Percentiles rank a stretch among this genome's conserved stretches.
Evolutionary conservation across 2,888 invertebrate genomes (phyloP).

Genomic region (Cosmia trapezina): DNA sequence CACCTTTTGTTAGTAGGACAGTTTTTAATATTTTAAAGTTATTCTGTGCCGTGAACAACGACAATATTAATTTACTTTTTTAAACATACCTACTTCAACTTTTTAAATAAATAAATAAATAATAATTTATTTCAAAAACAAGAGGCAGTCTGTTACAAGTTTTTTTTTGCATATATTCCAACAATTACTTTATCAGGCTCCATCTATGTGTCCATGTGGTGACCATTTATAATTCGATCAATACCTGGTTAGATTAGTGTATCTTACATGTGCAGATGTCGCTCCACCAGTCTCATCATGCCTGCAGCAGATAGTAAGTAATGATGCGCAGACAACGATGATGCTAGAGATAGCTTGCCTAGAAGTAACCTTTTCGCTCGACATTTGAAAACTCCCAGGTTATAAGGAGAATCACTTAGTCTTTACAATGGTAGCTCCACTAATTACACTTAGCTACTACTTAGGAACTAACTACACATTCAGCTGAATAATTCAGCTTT

Average conservation of each 20-base stretch:
- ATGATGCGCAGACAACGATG: background rate
- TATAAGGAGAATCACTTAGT: background rate
- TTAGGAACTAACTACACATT: too few relatives aligned
- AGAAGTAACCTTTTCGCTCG: background rate
- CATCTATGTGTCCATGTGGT: background rate
- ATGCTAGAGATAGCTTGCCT: background rate
- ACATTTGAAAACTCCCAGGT: background rate
- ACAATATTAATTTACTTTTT: background rate
- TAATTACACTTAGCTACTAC: too few relatives aligned
- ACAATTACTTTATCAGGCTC: background rate
- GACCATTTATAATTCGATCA: background rate
- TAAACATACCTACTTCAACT: background rate
- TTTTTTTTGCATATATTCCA: background rate
- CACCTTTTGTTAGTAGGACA: background rate
- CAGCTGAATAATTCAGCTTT: too few relatives aligned
- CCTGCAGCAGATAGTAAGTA: too few relatives aligned
- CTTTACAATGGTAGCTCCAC: background rate
- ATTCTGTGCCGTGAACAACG: background rate
- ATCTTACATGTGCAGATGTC: constrained; percentile 1
- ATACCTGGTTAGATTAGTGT: constrained; percentile 9
- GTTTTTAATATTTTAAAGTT: background rate
- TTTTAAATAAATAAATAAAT: too few relatives aligned
- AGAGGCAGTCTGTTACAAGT: too few relatives aligned
- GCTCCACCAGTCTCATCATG: fast-evolving
- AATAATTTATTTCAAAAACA: too few relatives aligned